Percentiles rank a stretch among this genome's conserved stretches.
These are phyloP conservation scores for Hyaena hyaena DNA, from an alignment of 2,113 vertebrate species.

Conservation along the genomic window DNA sequence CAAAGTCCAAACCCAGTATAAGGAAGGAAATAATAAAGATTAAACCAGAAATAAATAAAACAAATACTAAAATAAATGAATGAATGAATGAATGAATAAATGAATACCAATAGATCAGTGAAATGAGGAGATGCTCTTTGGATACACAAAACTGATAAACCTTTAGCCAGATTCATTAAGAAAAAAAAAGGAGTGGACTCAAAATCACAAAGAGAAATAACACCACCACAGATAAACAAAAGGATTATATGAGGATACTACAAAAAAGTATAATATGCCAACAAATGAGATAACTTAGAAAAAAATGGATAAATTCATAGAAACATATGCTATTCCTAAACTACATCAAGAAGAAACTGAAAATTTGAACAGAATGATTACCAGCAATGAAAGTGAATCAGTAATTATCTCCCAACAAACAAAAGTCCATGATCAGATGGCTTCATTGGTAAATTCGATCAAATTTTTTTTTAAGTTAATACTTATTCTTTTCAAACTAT, in stretches of 20 bases:
- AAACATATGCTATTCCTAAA: not conserved
- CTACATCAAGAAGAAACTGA: not conserved
- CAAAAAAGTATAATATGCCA: not conserved
- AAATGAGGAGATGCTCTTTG: not conserved
- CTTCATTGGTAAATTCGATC: not conserved
- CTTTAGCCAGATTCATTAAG: not conserved
- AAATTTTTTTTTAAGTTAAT: not conserved
- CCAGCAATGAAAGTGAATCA: not conserved
- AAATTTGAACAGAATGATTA: not conserved
- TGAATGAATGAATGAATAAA: not conserved
- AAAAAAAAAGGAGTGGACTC: not conserved
- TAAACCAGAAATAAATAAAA: not conserved
- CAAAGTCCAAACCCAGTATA: not conserved
- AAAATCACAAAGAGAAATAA: not conserved
- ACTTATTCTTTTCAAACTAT: not conserved
- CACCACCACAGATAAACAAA: not conserved
- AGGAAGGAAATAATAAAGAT: not conserved
- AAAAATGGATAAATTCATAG: not conserved
- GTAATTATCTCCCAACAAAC: not conserved
- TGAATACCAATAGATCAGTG: not conserved
- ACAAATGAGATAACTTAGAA: not conserved
- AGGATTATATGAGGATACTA: not conserved
- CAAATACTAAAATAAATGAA: not conserved
- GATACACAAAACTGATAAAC: not conserved
- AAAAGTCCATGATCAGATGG: not conserved